Evolutionary conservation across 2,888 invertebrate species (phyloP).

Genomic region (Ectemnius cavifrons): DNA sequence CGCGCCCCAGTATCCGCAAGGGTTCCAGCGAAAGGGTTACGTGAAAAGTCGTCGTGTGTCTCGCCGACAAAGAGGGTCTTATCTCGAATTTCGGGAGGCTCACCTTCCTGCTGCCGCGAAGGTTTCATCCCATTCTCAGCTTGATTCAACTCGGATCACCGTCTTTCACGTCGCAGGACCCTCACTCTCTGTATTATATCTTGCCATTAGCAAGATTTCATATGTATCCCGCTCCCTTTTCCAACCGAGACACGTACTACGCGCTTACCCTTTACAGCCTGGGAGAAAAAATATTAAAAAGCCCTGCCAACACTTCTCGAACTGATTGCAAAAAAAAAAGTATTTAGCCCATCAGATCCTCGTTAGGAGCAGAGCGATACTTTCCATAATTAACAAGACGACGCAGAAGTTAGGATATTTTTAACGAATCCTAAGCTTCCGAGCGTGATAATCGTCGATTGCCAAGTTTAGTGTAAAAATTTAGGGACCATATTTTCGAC

Average conservation of each 20-base stretch:
- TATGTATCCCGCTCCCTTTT: constrained; percentile 19
- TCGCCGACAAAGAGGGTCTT: constrained; percentile 55
- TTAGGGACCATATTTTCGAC: too few relatives aligned
- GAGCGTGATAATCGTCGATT: too few relatives aligned
- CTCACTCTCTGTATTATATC: constrained; percentile 29
- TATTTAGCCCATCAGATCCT: too few relatives aligned
- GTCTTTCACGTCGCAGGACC: constrained; percentile 28
- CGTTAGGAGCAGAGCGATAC: too few relatives aligned
- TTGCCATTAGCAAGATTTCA: constrained; percentile 42
- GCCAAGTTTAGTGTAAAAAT: too few relatives aligned
- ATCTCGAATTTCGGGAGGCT: constrained; percentile 61
- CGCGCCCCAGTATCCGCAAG: constrained; percentile 36
- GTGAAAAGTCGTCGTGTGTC: constrained; percentile 53
- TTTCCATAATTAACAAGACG: too few relatives aligned
- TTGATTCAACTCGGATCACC: constrained; percentile 18
- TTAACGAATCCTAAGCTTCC: too few relatives aligned
- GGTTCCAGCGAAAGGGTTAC: constrained; percentile 56
- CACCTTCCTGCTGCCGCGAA: constrained; percentile 44
- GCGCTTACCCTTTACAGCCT: too few relatives aligned
- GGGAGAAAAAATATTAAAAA: too few relatives aligned
- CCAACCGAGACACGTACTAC: not conserved
- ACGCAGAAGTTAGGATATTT: too few relatives aligned
- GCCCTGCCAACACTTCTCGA: too few relatives aligned
- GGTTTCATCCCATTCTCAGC: constrained; percentile 21
- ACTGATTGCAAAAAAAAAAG: too few relatives aligned